These are phyloP conservation scores for Mesitornis unicolor DNA, from an alignment of 2,113 vertebrate genomes.

Conservation along the genomic window DNA sequence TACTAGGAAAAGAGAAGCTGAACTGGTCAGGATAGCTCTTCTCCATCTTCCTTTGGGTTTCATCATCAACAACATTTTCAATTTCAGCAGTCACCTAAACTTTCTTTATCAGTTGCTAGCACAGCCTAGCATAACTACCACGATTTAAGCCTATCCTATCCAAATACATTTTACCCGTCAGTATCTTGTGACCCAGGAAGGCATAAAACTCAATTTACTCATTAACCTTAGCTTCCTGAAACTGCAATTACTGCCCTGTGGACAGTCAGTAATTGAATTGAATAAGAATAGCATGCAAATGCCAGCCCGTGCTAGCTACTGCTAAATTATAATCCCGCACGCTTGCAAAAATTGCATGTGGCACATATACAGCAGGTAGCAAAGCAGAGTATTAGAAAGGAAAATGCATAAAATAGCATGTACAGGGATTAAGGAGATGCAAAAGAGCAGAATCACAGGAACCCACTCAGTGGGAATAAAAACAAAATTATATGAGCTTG, in stretches of 20 bases:
- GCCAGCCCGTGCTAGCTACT: not conserved
- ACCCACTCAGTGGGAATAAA: not conserved
- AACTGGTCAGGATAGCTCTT: not conserved
- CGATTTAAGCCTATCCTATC: not conserved
- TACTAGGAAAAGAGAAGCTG: not conserved
- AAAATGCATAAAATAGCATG: not conserved
- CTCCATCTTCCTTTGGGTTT: not conserved
- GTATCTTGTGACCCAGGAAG: not conserved
- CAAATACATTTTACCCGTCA: not conserved
- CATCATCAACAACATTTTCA: not conserved
- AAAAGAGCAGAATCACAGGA: not conserved
- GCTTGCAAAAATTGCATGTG: not conserved
- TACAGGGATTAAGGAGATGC: not conserved
- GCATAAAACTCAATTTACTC: slow-evolving; percentile 27
- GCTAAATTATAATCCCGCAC: not conserved
- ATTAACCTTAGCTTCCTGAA: slow-evolving; percentile 46
- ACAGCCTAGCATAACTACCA: not conserved
- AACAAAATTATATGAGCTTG: not conserved
- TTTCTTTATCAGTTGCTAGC: not conserved
- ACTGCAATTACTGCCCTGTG: slow-evolving; percentile 13
- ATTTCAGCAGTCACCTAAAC: not conserved
- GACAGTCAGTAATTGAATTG: slow-evolving; percentile 5
- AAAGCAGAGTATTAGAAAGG: not conserved
- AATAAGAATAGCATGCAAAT: not conserved
- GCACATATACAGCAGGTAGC: not conserved